phyloP scores from a whole-genome alignment of 2,888 invertebrate species.

The Nematopogon swammerdamellus region DNA sequence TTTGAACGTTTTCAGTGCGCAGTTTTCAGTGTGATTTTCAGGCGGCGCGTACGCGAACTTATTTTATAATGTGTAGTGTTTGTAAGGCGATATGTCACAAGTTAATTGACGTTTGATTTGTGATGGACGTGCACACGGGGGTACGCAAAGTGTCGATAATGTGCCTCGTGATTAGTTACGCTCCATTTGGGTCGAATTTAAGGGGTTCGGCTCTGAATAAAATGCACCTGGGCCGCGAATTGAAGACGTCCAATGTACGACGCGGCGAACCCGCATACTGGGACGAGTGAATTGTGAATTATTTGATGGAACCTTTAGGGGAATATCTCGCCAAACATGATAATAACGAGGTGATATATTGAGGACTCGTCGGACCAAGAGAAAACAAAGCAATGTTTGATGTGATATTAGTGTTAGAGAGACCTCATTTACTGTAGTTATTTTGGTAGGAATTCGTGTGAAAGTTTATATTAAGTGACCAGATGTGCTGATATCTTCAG shows the following conservation, averaged over 20 bases:
- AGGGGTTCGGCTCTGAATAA: constrained; percentile 43
- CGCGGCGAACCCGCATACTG: neutral
- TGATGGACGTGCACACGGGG: constrained; percentile 30
- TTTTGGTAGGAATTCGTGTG: too few relatives aligned
- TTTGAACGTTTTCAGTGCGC: neutral
- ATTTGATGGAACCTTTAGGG: neutral
- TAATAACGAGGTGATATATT: neutral
- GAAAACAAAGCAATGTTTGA: neutral
- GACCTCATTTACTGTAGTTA: too few relatives aligned
- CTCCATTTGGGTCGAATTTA: constrained; percentile 33
- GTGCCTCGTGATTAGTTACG: constrained; percentile 40
- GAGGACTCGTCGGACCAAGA: neutral
- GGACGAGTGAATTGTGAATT: neutral
- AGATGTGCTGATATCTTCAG: too few relatives aligned
- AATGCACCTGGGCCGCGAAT: constrained; percentile 24
- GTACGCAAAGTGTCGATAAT: constrained; percentile 33
- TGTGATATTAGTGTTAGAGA: neutral
- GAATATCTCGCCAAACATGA: neutral
- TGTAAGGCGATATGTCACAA: neutral
- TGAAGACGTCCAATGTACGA: constrained; percentile 23
- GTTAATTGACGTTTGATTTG: constrained; percentile 27
- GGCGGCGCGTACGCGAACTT: constrained; percentile 38
- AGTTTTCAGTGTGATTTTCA: neutral
- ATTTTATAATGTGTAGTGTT: neutral
- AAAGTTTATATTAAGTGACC: too few relatives aligned